Base-by-base conservation (phyloP, 2,888 invertebrate species). In the Eupithecia exiguata region DNA sequence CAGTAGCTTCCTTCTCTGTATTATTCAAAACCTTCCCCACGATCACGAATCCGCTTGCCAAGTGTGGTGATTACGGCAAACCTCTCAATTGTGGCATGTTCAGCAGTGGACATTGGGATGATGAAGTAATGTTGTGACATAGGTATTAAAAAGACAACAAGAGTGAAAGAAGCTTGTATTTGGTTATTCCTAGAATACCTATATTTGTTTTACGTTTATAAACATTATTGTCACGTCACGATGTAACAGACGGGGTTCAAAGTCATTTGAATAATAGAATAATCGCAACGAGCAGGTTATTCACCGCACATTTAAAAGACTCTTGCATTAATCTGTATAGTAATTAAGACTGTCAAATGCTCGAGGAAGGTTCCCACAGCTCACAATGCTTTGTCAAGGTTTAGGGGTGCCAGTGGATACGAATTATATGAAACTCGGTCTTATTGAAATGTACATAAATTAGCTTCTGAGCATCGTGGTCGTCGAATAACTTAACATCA, bases 381-480 rank as follows among this genome's bases (percentile, higher is more conserved):
- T 68, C 61, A 77, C 77, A 78, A 77, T 78, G 76, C 78, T 78
- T 77, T 78, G 77, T 77, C 76, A 78, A 78, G 78, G 79, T 75
- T 78, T 72, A 75, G 73, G 78, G 78, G 74, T 79, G 75, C 74
- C 72, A 46, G 46, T 40, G 36, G 3, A 72, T n/a, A 18, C 71
- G 35, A 68, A 73, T 49, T 68, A 72, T 58, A 70, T 46, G 9
- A 77, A 68, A 72, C 66, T 67, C 69, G 77, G 53, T 66, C 77
- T 71, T 75, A 71, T n/a, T 58, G 12, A 38, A 38, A 68, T 10
- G 46, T 18, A 62, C 46, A 72, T 74, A 76, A 72, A 69, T 46
- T 63, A 46, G 61, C 38, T 40, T 40, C 61, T 61, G 69, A 38
- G 10, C 35, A 62, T 62, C 30, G 16, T 62, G 30, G 62, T 62